phyloP scores from a whole-genome alignment of 2,888 invertebrate species.

The Monoplex corrugatus region DNA sequence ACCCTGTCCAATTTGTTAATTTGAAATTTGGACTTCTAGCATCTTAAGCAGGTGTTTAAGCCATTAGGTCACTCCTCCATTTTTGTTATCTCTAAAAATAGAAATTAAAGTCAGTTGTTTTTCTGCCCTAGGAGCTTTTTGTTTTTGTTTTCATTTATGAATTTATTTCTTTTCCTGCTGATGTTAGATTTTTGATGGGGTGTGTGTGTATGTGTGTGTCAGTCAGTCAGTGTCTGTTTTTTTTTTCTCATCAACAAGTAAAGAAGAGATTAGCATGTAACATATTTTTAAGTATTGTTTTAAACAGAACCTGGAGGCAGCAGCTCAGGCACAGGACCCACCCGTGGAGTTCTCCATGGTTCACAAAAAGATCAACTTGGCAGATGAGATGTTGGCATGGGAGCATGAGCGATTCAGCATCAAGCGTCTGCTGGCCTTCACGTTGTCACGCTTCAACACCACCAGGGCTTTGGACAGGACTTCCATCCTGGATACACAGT shows the following conservation, averaged over 20 bases:
- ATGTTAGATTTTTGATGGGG: too few relatives aligned
- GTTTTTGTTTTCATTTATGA: too few relatives aligned
- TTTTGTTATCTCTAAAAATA: too few relatives aligned
- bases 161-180: too few relatives aligned
- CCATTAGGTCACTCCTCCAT: too few relatives aligned
- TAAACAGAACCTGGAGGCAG: slow-evolving; percentile 87
- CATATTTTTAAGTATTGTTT: too few relatives aligned
- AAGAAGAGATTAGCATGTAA: too few relatives aligned
- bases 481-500: slow-evolving; percentile 82
- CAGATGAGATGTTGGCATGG: slow-evolving; percentile 95
- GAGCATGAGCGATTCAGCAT: slow-evolving; percentile 98
- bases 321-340: slow-evolving; percentile 82
- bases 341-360: slow-evolving; percentile 75
- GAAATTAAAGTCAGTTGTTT: too few relatives aligned
- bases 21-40: too few relatives aligned
- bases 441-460: slow-evolving; percentile 88
- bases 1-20: too few relatives aligned
- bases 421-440: slow-evolving; percentile 93
- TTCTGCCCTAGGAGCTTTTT: too few relatives aligned
- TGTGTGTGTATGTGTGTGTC: slow-evolving; percentile 21
- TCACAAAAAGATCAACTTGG: slow-evolving; percentile 98
- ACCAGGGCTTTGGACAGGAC: slow-evolving; percentile 79
- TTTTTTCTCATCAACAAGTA: neutral
- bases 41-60: too few relatives aligned
- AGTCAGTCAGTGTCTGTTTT: neutral